These are phyloP conservation scores for Cheilosia vernalis DNA, from an alignment of 2,888 invertebrate species.

Conservation along the genomic window DNA sequence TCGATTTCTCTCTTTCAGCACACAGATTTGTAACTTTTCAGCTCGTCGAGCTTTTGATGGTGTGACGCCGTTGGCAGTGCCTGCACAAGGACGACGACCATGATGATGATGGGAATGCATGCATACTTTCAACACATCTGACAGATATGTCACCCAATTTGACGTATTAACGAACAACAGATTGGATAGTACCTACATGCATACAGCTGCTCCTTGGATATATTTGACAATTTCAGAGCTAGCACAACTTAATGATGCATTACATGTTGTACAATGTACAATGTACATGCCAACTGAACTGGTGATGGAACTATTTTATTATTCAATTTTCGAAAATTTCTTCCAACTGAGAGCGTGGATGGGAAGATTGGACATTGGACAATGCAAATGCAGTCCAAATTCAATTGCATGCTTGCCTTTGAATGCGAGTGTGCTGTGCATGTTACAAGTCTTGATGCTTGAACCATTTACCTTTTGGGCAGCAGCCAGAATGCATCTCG, in stretches of 20 bases:
- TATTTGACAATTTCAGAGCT: slow-evolving; percentile 36
- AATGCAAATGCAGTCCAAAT: background rate
- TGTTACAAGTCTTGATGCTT: no score
- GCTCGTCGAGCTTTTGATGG: slow-evolving; percentile 38
- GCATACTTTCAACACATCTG: slow-evolving; percentile 40
- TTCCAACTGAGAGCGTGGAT: background rate
- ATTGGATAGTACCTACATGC: slow-evolving; percentile 3
- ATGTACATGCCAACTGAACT: slow-evolving; percentile 11
- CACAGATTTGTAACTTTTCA: slow-evolving; percentile 55
- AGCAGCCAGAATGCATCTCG: no score
- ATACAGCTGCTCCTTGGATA: slow-evolving; percentile 8
- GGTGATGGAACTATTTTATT: slow-evolving; percentile 1
- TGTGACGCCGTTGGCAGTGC: background rate
- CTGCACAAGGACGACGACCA: slow-evolving; percentile 3
- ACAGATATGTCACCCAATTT: slow-evolving; percentile 53
- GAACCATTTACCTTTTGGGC: no score
- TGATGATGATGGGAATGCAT: slow-evolving; percentile 11
- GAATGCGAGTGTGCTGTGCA: no score
- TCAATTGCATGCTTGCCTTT: background rate
- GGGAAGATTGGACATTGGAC: background rate
- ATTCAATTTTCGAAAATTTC: slow-evolving; percentile 2
- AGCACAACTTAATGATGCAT: slow-evolving; percentile 50
- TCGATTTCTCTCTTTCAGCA: slow-evolving; percentile 32
- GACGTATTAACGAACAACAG: slow-evolving; percentile 38
- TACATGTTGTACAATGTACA: slow-evolving; percentile 25